Evolutionary conservation across 1,140 invertebrate species (phyloP).

Genomic region (Trichoplusia ni): DNA sequence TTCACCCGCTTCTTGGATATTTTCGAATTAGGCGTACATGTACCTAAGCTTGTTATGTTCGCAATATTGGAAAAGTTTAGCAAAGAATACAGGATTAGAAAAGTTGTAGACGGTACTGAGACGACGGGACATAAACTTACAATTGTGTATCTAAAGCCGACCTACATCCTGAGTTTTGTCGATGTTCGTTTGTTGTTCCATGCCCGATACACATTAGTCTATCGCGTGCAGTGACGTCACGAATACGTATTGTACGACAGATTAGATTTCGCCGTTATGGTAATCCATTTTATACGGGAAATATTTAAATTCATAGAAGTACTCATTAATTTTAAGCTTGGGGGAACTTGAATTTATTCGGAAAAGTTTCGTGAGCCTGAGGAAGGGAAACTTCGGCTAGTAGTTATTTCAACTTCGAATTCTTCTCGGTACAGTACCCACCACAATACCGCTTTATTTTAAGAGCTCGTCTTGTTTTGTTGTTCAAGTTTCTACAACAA

Average conservation of each 20-base stretch:
- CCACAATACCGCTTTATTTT: slow-evolving; percentile 50
- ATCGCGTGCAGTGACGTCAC: background rate
- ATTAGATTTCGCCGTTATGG: slow-evolving; percentile 6
- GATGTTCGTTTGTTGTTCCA: slow-evolving; percentile 8
- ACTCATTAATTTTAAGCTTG: slow-evolving; percentile 46
- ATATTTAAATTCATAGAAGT: slow-evolving; percentile 39
- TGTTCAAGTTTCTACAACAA: slow-evolving; percentile 26
- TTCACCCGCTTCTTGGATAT: slow-evolving; percentile 31
- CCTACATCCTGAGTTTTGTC: background rate
- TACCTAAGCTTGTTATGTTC: slow-evolving; percentile 59
- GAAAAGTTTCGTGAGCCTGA: slow-evolving; percentile 43
- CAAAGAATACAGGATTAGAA: slow-evolving; percentile 58
- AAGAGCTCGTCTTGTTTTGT: slow-evolving; percentile 43
- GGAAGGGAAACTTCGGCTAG: slow-evolving; percentile 49
- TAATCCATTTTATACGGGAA: slow-evolving; percentile 24
- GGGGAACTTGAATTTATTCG: slow-evolving; percentile 53
- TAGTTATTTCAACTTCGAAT: slow-evolving; percentile 59
- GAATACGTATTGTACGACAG: no score
- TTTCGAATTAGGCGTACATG: slow-evolving; percentile 47
- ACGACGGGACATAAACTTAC: slow-evolving; percentile 41
- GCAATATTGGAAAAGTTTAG: slow-evolving; percentile 61
- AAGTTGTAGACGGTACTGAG: slow-evolving; percentile 48
- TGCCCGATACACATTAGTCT: no score
- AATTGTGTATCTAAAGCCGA: slow-evolving; percentile 8
- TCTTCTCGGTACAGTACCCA: slow-evolving; percentile 38